These are phyloP conservation scores for Craseonycteris thonglongyai DNA, from an alignment of 2,113 vertebrate genomes.

Conservation along the genomic window DNA sequence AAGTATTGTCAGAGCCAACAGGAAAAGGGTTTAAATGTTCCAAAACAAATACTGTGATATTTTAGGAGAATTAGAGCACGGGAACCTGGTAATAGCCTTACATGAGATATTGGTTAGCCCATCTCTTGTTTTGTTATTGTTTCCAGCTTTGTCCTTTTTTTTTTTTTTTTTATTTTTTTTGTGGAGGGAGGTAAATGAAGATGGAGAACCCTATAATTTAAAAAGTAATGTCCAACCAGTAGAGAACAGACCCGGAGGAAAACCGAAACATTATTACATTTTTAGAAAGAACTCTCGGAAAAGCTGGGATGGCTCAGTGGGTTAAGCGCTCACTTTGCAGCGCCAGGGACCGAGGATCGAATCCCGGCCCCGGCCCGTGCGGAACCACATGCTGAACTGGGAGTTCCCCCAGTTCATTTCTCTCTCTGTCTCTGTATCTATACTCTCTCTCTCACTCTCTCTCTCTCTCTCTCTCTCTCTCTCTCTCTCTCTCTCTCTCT, in stretches of 20 bases:
- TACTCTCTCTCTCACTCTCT: too few species aligned
- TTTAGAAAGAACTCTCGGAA: not conserved
- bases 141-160: not conserved
- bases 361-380: too few species aligned
- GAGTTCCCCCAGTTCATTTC: too few species aligned
- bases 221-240: not conserved
- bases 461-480: too few species aligned
- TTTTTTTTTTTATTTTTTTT: not conserved
- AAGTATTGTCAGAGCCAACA: too few species aligned
- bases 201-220: not conserved
- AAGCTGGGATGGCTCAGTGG: too few species aligned
- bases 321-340: too few species aligned
- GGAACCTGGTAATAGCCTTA: not conserved
- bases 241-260: not conserved
- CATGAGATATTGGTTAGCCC: not conserved
- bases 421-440: too few species aligned
- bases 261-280: not conserved
- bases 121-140: not conserved
- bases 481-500: too few species aligned
- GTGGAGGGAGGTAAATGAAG: not conserved
- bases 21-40: conserved; percentile 18
- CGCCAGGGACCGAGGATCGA: too few species aligned
- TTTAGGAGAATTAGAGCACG: conserved; percentile 22
- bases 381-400: too few species aligned
- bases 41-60: not conserved